Evolutionary conservation across 2,888 invertebrate species (phyloP), one percentile per base, ranked within the genome.

Genomic region (Tinea semifulvella): DNA sequence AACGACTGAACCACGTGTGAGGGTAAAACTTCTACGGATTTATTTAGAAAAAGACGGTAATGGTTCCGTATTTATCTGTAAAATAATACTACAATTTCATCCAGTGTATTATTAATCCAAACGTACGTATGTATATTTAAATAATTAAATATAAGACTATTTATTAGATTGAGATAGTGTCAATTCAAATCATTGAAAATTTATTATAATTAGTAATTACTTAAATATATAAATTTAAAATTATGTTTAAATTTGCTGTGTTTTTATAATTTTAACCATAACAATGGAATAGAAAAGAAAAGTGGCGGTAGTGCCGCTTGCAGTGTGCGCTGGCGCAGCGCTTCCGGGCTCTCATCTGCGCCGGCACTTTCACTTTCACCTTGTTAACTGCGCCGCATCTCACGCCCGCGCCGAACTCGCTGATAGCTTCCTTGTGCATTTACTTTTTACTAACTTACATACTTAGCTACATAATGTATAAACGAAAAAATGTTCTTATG

Each of bases 11-110:
- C 58, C 63, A 58, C 62, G 62, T 63, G 65, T 57, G 60, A 61
- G 64, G 68, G 65, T 71, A 65, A 65, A 8, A 57, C 73, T 67
- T 74, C 66, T 74, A 77, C 76, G 79, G 80, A 80, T 79, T 71
- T 76, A 68, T 65, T 71, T 63, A 64, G 72, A 68, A 77, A 79
- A 79, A 76, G 79, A 79, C 77, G 77, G 79, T 80, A 79, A 75
- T 66, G 64, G 73, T 75, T 67, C 26, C 22, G 19, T 14, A 20
- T 28, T 14, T 36, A 19, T 26, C 22, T 38, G 4, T 16, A 17
- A 38, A 38, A 14, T 31, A 31, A n/a, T 3, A 38, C 25, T 25
- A 25, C 25, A 25, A 25, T 25, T 6, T 7, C 6, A 6, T 25
- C 25, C 6, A n/a, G n/a, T n/a, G n/a, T n/a, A n/a, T n/a, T n/a